Base-by-base conservation (phyloP, 1,140 invertebrate species). In the Andrena cerasifolii region DNA sequence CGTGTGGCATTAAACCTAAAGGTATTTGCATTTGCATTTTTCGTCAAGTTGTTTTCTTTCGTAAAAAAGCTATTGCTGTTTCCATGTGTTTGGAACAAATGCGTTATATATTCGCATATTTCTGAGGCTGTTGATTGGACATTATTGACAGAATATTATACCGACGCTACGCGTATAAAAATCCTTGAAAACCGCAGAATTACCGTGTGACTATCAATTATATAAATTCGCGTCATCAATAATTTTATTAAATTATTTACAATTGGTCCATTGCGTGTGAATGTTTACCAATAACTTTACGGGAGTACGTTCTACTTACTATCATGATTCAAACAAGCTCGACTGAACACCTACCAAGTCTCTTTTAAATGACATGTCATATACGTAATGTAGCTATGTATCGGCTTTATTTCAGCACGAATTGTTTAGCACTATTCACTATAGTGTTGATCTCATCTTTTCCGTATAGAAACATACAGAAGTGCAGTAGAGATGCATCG, bases 21-120 rank as follows among this genome's bases (percentile, higher is more conserved):
- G 76, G 18, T 33, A 83, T 67, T 45, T 82, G 62, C 51, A 82
- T 62, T 62, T 82, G 81, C 80, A 84, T 84, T 47, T 36, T 65
- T 74, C 28, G 8, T 24, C 3, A 21, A 76, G 7, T 80, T 12
- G 12, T 31, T 68, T n/a, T 70, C 3, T 12, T 40, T 63, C 16
- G 12, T 40, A 62, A 28, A 36, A 36, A 63, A n/a, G 28, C 24
- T 63, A 49, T 49, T 14, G 2, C 18, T 36, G 18, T 36, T 73
- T 36, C n/a, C 43, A 63, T 63, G 40, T 63, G 31, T 36, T n/a
- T n/a, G 24, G 49, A 33, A 62, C 6, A n/a, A 16, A 49, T 33
- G 36, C 47, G 6, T n/a, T 49, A 18, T 6, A 8, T 28, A 31
- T n/a, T 8, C 31, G 10, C 18, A 51, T 58, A 16, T 12, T 47